Conservation (phyloP, 1,140 invertebrate genomes). For the Drosophila suzukii region DNA sequence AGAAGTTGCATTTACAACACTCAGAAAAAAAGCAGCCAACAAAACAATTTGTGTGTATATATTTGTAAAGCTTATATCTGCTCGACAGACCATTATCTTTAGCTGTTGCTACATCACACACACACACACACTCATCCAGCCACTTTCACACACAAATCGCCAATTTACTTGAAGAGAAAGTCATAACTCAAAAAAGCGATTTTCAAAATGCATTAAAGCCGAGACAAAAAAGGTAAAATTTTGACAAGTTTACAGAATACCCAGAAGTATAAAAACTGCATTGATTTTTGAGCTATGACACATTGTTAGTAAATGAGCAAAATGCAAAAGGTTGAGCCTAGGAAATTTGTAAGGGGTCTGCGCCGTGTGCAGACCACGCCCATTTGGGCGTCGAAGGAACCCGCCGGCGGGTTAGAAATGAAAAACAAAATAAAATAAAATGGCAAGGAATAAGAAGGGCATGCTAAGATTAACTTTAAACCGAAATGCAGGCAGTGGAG, state of each 20-base stretch:
- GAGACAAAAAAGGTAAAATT: background rate
- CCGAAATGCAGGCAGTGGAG: conserved; percentile 14
- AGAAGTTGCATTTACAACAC: conserved; percentile 55
- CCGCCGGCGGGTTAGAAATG: conserved; percentile 70
- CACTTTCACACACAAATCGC: conserved; percentile 7
- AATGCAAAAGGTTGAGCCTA: conserved; percentile 43
- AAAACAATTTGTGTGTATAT: conserved; percentile 49
- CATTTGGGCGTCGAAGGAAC: conserved; percentile 51
- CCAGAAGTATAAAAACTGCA: background rate
- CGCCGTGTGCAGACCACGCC: conserved; percentile 67
- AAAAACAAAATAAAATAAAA: conserved; percentile 3
- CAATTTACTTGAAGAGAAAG: background rate
- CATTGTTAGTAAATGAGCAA: conserved; percentile 11
- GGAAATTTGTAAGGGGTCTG: conserved; percentile 41
- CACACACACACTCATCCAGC: conserved; percentile 19
- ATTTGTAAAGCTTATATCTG: conserved; percentile 49
- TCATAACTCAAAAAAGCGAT: conserved; percentile 3
- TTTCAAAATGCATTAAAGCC: background rate
- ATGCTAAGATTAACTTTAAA: conserved; percentile 20
- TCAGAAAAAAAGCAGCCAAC: conserved; percentile 20
- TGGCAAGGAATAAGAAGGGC: conserved; percentile 11
- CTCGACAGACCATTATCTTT: conserved; percentile 39
- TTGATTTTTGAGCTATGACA: background rate
- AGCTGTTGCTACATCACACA: conserved; percentile 45
- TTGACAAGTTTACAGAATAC: conserved; percentile 15